Evolutionary conservation across 2,888 invertebrate genomes (phyloP), one percentile per base, ranked within the genome.

Genomic region (Sphaerophoria taeniata): DNA sequence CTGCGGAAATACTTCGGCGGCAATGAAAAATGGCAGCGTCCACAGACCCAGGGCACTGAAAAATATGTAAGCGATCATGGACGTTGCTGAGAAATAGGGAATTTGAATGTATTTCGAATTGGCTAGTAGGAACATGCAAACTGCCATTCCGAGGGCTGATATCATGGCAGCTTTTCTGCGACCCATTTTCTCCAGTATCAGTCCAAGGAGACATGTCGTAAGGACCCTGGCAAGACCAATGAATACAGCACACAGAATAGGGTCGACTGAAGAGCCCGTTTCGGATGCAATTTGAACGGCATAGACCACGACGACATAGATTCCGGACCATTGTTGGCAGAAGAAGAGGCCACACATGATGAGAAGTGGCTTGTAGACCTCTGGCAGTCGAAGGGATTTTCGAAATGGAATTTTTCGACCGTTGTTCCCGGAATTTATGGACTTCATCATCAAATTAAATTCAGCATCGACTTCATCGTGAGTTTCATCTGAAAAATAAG

Each of bases 21-120:
- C 94, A 94, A 96, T 94, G 36, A 95, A 94, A 94, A 96, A 96
- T 0, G 96, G 96, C 65, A 96, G 89, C 0, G 95, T 95, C 11
- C 95, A 91, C 0, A 92, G 87, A 0, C 96, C 92, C 9, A 92
- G 33, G 0, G 91, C 92, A 89, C 90, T 95, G 89, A 67, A 94
- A 89, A 89, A 93, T 92, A 87, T 93, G 89, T 87, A 92, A 5
- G 89, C 69, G 4, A 92, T 88, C 53, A 92, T 90, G 7, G 89
- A 87, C 4, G 87, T 74, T 4, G 90, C 90, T 2, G 91, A 89
- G 7, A 92, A 77, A 70, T 90, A 90, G 0, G 90, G 89, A 7
- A 91, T 83, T 3, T 36, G 82, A 77, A 3, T 88, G 65, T n/a
- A 93, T 88, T 89, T 92, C 92, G 88, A 87, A 80, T 92, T 91